These are phyloP conservation scores for Labroides dimidiatus DNA, from an alignment of 2,797 vertebrate genomes.

Conservation along the genomic window DNA sequence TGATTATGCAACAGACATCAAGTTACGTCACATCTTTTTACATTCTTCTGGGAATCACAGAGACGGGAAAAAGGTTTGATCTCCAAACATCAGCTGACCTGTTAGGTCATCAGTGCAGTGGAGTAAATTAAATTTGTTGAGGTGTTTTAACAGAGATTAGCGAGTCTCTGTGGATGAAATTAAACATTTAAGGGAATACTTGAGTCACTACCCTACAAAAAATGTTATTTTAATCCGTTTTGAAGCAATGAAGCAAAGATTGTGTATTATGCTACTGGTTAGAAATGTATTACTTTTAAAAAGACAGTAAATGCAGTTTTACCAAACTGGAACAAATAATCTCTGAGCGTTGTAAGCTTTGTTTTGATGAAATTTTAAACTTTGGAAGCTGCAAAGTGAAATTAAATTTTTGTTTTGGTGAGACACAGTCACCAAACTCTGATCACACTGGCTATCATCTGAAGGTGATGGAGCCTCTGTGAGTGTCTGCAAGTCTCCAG, in stretches of 20 bases:
- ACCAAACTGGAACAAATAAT: no score
- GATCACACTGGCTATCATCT: no score
- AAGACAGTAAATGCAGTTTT: neutral
- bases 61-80: neutral
- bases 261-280: neutral
- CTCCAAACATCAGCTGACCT: conserved; percentile 9
- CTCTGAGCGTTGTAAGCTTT: neutral
- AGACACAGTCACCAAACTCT: no score
- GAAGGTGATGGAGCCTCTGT: no score
- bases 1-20: conserved; percentile 24
- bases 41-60: conserved; percentile 21
- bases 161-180: neutral
- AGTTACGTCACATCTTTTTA: neutral
- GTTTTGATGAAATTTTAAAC: neutral
- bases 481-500: no score
- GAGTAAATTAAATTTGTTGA: neutral
- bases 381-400: no score
- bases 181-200: neutral
- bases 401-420: no score
- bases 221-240: neutral
- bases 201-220: conserved; percentile 2
- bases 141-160: neutral
- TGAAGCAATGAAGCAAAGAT: neutral
- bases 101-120: neutral
- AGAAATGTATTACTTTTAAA: neutral